Percentiles rank a stretch among this genome's conserved stretches.
Evolutionary conservation across 1,140 invertebrate species (phyloP).

Genomic region (Berghia stephanieae): DNA sequence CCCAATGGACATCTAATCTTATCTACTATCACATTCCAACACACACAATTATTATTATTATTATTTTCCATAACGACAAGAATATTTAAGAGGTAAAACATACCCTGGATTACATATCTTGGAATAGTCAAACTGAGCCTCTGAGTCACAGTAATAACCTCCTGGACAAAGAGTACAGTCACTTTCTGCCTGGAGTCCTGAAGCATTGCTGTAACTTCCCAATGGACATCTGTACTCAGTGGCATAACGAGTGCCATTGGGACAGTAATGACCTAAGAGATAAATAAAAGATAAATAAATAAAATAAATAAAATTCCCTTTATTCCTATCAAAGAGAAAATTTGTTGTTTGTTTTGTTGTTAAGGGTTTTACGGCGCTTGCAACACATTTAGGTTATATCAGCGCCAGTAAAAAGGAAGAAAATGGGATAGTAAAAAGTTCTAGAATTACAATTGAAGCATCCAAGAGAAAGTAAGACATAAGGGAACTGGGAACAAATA

Average conservation of each 20-base stretch:
- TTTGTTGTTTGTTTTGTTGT: no score
- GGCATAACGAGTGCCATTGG: slow-evolving; percentile 52
- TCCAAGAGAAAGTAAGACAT: no score
- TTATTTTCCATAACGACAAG: no score
- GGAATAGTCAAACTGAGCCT: slow-evolving; percentile 53
- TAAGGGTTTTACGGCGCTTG: no score
- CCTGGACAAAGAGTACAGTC: slow-evolving; percentile 60
- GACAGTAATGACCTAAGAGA: slow-evolving; percentile 64
- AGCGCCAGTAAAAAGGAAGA: no score
- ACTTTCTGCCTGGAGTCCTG: slow-evolving; percentile 46
- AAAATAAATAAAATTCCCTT: background rate
- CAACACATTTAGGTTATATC: no score
- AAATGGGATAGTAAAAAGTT: no score
- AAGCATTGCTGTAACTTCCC: slow-evolving; percentile 56
- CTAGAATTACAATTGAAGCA: no score
- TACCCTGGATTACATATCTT: slow-evolving; percentile 58
- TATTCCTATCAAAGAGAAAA: no score
- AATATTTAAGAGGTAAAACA: slow-evolving; percentile 19
- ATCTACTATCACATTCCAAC: no score
- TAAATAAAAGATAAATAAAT: slow-evolving; percentile 24
- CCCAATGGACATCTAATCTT: slow-evolving; percentile 57
- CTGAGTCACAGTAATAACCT: slow-evolving; percentile 61
- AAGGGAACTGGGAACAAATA: no score
- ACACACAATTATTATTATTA: no score
- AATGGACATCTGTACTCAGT: slow-evolving; percentile 53